Conservation (phyloP, 2,113 vertebrate genomes). For the Cranoglanis bouderius region DNA sequence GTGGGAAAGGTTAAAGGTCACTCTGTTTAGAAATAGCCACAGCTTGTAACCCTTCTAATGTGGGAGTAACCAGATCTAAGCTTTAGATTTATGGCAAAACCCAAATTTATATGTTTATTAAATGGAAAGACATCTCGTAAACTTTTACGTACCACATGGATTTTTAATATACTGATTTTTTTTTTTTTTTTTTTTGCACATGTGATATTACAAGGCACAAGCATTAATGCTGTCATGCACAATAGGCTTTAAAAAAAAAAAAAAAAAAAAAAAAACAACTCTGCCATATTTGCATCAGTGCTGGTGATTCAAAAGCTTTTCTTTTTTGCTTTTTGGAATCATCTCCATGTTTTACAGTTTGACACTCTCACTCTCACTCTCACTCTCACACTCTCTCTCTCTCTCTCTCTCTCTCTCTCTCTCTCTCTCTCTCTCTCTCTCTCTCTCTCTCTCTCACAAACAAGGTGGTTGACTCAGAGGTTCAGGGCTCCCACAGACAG, state of each 20-base stretch:
- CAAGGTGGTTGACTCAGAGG: not conserved
- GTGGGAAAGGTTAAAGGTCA: conserved; percentile 51
- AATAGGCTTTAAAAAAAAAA: not conserved
- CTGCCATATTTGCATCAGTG: too few species aligned
- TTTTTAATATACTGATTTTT: not conserved
- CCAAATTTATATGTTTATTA: not conserved
- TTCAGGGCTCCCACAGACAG: not conserved
- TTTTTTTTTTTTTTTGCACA: not conserved
- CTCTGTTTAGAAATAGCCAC: conserved; percentile 37
- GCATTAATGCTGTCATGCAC: not conserved
- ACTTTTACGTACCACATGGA: not conserved
- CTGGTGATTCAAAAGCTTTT: not conserved
- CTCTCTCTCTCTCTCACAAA: too few species aligned
- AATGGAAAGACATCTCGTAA: not conserved
- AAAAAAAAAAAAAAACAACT: too few species aligned
- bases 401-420: too few species aligned
- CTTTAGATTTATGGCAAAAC: not conserved
- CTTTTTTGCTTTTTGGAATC: not conserved
- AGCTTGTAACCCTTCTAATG: not conserved
- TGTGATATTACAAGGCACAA: not conserved
- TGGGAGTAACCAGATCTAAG: not conserved
- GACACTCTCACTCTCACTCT: too few species aligned
- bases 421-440: too few species aligned
- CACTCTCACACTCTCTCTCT: too few species aligned
- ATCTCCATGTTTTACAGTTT: not conserved